Evolutionary conservation across 2,888 invertebrate species (phyloP), one percentile per base, ranked within the genome.

Genomic region (Meliscaeva auricollis): DNA sequence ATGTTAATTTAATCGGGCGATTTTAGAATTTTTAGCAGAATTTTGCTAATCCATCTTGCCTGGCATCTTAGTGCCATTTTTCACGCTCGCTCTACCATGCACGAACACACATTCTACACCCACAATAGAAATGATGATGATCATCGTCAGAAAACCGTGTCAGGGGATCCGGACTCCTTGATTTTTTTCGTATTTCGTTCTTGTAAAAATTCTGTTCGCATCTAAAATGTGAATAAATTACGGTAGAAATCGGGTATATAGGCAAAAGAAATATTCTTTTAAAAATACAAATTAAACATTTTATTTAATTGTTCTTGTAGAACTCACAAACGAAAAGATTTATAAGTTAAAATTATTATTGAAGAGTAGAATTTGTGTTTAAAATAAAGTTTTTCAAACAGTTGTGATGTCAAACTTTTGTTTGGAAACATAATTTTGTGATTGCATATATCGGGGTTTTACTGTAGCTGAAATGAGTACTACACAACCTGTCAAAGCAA

Each of bases 1-100:
- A 73, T 85, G 85, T 85, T 85, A 85, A 85, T 85, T 85, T 85
- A 85, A 85, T 85, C 85, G 85, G 81, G 81, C 73, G 85, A 81
- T 76, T 85, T 85, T 85, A 85, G 81, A 85, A 85, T 85, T 85
- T 85, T 85, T 85, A 81, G 76, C 85, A 81, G 72, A 81, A 68
- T 81, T 85, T 69, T 80, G 72, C 76, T 81, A 81, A 85, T 85
- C 85, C 85, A 81, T 85, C 85, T 85, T 85, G 76, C 80, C 81
- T 81, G 85, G 73, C 73, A 75, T 70, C 79, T 84, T 66, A 66
- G 70, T 22, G 50, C 52, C 66, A 81, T 85, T 85, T 85, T 85
- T 85, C 85, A 85, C 81, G 81, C 81, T 81, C 69, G 17, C 69
- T 76, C 73, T 77, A 52, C n/a, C 50, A 62, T 79, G 44, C 44